Conservation (phyloP, 2,113 vertebrate species). For the Trinectes maculatus region DNA sequence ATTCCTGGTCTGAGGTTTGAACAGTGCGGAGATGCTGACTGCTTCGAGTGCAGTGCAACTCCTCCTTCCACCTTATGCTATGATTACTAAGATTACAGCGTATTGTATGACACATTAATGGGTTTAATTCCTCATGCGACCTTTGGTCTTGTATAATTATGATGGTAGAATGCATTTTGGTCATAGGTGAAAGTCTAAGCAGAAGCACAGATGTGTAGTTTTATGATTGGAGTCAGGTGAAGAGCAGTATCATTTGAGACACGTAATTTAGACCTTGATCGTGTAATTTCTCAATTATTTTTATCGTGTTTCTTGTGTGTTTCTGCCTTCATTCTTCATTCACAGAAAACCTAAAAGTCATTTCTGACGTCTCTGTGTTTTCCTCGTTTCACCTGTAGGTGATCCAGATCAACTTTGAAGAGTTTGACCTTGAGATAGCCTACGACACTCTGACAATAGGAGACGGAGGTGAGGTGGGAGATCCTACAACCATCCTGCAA, state of each 20-base stretch:
- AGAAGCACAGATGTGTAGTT: neutral
- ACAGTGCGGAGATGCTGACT: constrained; percentile 20
- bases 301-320: too few species aligned
- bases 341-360: too few species aligned
- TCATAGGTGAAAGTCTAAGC: constrained; percentile 14
- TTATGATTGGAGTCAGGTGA: neutral
- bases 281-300: neutral
- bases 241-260: neutral
- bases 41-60: constrained; percentile 15
- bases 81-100: constrained; percentile 5
- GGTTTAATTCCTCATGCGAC: constrained; percentile 13
- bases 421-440: constrained; percentile 97
- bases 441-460: constrained; percentile 98
- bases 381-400: constrained; percentile 81
- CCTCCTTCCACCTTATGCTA: constrained; percentile 1
- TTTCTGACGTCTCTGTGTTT: constrained; percentile 11
- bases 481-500: constrained; percentile 95
- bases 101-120: constrained; percentile 32
- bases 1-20: constrained; percentile 63
- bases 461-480: constrained; percentile 97
- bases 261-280: too few species aligned
- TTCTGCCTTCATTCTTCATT: too few species aligned
- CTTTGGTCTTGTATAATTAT: constrained; percentile 7
- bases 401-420: constrained; percentile 99
- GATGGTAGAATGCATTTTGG: neutral